Evolutionary conservation across 2,888 invertebrate genomes (phyloP).

Genomic region (Heliconius hortense): DNA sequence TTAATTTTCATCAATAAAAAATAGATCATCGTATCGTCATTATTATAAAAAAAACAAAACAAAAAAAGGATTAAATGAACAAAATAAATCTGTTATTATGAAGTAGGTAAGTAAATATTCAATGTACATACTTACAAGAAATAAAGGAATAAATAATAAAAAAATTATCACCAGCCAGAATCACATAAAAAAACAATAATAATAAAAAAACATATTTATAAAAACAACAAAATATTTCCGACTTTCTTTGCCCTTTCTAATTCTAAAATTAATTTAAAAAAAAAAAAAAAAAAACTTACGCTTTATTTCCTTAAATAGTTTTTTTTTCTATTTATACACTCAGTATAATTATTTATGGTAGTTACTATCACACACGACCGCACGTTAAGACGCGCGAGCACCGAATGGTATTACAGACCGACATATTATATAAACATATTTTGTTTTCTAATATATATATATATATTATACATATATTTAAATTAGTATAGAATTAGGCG

Average conservation of each 20-base stretch:
- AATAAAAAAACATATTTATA: neutral
- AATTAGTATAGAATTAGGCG: conserved; percentile 6
- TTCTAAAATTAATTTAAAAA: neutral
- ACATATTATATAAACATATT: neutral
- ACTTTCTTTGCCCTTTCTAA: neutral
- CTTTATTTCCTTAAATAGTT: conserved; percentile 1
- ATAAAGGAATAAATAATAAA: conserved; percentile 4
- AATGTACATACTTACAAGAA: neutral
- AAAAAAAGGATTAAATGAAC: no score
- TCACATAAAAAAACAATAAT: conserved; percentile 1
- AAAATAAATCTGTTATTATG: no score
- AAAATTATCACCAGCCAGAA: neutral
- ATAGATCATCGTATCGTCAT: neutral
- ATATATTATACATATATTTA: neutral
- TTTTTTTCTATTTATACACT: neutral
- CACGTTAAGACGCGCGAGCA: neutral
- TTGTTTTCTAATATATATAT: neutral
- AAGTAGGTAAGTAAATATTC: neutral
- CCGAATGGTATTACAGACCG: conserved; percentile 8
- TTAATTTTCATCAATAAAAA: neutral
- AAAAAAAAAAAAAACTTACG: neutral
- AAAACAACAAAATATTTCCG: neutral
- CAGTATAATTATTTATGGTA: neutral
- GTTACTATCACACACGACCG: conserved; percentile 4
- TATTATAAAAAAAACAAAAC: no score